Base-by-base conservation (phyloP, 2,888 invertebrate genomes). In the Lacanobia oleracea region DNA sequence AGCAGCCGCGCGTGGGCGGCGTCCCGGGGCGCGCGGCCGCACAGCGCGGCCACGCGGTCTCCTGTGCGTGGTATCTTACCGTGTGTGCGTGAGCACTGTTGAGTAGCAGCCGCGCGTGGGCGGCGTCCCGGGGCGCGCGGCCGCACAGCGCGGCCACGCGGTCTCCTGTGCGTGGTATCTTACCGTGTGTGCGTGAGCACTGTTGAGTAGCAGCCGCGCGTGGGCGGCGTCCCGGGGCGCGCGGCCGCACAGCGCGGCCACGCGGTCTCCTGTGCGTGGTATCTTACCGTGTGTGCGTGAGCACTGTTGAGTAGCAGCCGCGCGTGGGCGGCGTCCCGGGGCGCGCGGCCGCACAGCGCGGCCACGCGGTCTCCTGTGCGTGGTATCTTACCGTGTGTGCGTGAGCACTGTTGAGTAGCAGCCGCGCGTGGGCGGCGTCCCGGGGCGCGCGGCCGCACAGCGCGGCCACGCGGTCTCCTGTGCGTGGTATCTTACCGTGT, bases 11-110 rank as follows among this genome's bases (percentile, higher is more conserved):
- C 78, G 23, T 86, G 85, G 0, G 86, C 50, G 0, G 81, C 84
- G 1, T 87, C 77, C 0, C 82, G 74, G 0, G 73, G 56, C 10
- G 78, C 1, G 33, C 78, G 78, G 0, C 48, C 1, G 4, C 97
- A 97, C 37, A 98, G 97, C 54, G 97, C 98, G 27, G 98, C 94
- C 60, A 99, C 93, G 86, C 98, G 97, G 96, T 99, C n/a, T n/a
- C n/a, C n/a, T n/a, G n/a, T n/a, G n/a, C n/a, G 3, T 27, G 1
- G 27, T 33, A 33, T 4, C 87, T 84, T 12, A 93, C 93, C 59
- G 83, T 59, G 6, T 86, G 90, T 0, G 85, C 56, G 7, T 82
- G 84, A 0, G 87, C 82, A 0, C 77, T 77, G 0, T 81, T 67
- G 72, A 92, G 76, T 3, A 96, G 86, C 14, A 91, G 92, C 16